A percentile compares a stretch with the other conserved stretches of the same genome.
Conservation (phyloP, 2,797 vertebrate genomes). For the Capromys pilorides region DNA sequence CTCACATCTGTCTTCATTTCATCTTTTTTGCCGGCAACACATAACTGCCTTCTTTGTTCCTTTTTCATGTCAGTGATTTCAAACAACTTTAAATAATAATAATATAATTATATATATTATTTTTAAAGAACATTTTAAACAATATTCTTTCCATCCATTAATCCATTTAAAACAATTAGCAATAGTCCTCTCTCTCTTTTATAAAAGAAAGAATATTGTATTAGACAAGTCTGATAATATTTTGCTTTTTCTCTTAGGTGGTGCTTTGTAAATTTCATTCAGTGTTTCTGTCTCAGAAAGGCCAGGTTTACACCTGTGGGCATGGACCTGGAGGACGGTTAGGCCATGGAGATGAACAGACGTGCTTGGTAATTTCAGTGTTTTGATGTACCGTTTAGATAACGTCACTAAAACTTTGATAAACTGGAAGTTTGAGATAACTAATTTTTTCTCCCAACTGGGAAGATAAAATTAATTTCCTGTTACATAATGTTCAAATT, state of each 20-base stretch:
- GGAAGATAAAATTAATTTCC: not conserved
- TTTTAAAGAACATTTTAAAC: conserved; percentile 51
- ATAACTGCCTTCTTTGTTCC: not conserved
- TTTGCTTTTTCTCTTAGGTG: conserved; percentile 87
- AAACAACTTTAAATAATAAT: conserved; percentile 48
- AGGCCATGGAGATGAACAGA: conserved; percentile 98
- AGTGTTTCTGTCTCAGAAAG: conserved; percentile 98
- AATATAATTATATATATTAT: too few relatives aligned
- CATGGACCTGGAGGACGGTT: conserved; percentile 97
- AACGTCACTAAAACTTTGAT: conserved; percentile 33
- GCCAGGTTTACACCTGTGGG: conserved; percentile 97
- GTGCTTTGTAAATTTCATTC: conserved; percentile 98
- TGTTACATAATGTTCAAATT: conserved; percentile 40
- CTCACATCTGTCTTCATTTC: conserved; percentile 4
- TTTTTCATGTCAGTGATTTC: not conserved
- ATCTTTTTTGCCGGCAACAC: not conserved
- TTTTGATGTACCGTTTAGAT: not conserved
- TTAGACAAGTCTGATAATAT: conserved; percentile 31
- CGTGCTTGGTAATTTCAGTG: conserved; percentile 91
- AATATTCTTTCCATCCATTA: not conserved
- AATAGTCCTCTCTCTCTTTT: conserved; percentile 28
- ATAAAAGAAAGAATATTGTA: conserved; percentile 7
- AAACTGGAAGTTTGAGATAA: conserved; percentile 28
- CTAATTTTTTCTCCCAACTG: not conserved
- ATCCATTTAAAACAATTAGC: not conserved